Conservation (phyloP, 2,888 invertebrate species). For the Acleris sparsana region DNA sequence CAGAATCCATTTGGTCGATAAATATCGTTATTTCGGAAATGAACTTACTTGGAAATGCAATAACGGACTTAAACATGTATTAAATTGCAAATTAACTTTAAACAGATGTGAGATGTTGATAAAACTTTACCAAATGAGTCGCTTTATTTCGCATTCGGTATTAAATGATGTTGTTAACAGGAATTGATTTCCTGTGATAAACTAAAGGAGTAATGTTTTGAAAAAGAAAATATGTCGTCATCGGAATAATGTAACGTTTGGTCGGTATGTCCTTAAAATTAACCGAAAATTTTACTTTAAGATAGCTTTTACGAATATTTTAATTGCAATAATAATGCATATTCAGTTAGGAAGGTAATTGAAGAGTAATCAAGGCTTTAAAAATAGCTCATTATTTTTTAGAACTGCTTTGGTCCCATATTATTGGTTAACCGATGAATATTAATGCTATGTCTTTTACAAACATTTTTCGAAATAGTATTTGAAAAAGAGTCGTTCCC, state of each 20-base stretch:
- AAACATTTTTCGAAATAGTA: too few relatives aligned
- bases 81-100: slow-evolving; percentile 34
- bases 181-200: slow-evolving; percentile 32
- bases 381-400: too few relatives aligned
- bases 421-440: too few relatives aligned
- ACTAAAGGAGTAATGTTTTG: slow-evolving; percentile 13
- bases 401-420: too few relatives aligned
- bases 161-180: slow-evolving; percentile 26
- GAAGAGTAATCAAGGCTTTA: too few relatives aligned
- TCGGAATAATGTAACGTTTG: neutral
- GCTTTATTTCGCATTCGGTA: slow-evolving; percentile 16
- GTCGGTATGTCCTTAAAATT: neutral
- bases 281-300: too few relatives aligned
- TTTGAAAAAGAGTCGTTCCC: neutral
- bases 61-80: slow-evolving; percentile 29
- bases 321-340: too few relatives aligned
- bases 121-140: slow-evolving; percentile 23
- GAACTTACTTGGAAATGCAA: slow-evolving; percentile 19
- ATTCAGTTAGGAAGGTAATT: too few relatives aligned
- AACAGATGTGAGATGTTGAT: slow-evolving; percentile 31
- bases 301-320: too few relatives aligned
- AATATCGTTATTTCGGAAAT: slow-evolving; percentile 22
- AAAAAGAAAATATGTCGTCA: slow-evolving; percentile 2
- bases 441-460: too few relatives aligned
- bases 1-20: slow-evolving; percentile 16